phyloP scores from a whole-genome alignment of 2,888 invertebrate genomes.

The Leptinotarsa tumamoca region DNA sequence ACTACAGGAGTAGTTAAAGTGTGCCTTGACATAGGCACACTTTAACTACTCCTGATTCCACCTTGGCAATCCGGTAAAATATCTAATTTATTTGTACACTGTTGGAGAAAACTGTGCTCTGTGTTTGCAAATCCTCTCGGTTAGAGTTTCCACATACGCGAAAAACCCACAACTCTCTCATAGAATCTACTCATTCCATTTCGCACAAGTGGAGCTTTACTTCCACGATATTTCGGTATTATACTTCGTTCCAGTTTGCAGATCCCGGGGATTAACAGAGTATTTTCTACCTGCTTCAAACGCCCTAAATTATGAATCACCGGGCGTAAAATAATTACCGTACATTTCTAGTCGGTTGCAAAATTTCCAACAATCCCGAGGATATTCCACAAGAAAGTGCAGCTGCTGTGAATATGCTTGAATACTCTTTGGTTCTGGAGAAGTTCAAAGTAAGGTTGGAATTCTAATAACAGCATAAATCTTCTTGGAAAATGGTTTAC shows the following conservation, averaged over 20 bases:
- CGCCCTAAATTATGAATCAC: background rate
- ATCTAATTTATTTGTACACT: too few species aligned
- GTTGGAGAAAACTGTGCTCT: too few species aligned
- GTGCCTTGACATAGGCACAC: too few species aligned
- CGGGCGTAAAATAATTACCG: constrained; percentile 4
- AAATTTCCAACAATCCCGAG: background rate
- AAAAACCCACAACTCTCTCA: background rate
- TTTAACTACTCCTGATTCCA: too few species aligned
- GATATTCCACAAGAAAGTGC: background rate
- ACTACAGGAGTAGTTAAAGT: too few species aligned
- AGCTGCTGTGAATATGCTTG: background rate
- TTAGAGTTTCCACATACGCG: too few species aligned
- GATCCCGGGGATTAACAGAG: background rate
- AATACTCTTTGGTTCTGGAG: background rate
- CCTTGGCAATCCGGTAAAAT: too few species aligned
- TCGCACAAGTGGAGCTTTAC: background rate
- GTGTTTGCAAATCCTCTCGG: too few species aligned
- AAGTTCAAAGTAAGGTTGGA: background rate
- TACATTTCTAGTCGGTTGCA: background rate
- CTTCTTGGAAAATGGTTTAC: too few species aligned
- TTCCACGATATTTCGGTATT: background rate
- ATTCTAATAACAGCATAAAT: too few species aligned
- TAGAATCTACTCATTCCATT: background rate
- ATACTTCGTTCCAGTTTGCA: background rate
- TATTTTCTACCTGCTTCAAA: constrained; percentile 10